A percentile compares a stretch with the other conserved stretches of the same genome.
These are phyloP conservation scores for Drosophila imparisetae DNA, from an alignment of 2,888 invertebrate genomes.

Conservation along the genomic window DNA sequence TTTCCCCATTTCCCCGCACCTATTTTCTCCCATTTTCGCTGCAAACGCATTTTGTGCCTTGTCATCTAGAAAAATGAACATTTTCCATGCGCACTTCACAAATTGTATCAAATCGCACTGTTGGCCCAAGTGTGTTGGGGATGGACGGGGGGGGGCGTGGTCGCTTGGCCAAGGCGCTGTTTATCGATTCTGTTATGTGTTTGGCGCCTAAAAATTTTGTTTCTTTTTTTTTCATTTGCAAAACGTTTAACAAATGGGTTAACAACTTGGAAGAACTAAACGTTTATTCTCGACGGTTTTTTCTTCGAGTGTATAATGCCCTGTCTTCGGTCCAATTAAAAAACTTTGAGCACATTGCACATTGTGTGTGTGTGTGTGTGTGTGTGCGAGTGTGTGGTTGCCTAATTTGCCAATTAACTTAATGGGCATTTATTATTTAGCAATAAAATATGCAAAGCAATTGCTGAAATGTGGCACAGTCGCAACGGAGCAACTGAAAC, in stretches of 20 bases:
- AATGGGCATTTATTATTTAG: slow-evolving; percentile 82
- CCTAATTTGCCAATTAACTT: slow-evolving; percentile 82
- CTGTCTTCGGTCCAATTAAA: slow-evolving; percentile 64
- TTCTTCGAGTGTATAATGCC: slow-evolving; percentile 27
- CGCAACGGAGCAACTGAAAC: slow-evolving; percentile 31
- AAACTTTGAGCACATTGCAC: slow-evolving; percentile 44
- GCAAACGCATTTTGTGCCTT: slow-evolving; percentile 76
- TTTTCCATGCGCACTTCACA: slow-evolving; percentile 40
- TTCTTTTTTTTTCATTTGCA: slow-evolving; percentile 18
- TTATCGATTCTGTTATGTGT: slow-evolving; percentile 55
- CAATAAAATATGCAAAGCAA: slow-evolving; percentile 81
- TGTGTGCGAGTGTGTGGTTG: slow-evolving; percentile 48
- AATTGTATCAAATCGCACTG: slow-evolving; percentile 27
- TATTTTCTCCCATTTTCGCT: slow-evolving; percentile 21
- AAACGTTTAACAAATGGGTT: slow-evolving; percentile 61
- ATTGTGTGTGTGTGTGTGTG: slow-evolving; percentile 37
- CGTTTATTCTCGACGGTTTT: neutral
- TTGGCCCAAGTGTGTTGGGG: neutral
- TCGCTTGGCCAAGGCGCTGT: slow-evolving; percentile 31
- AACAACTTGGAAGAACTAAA: slow-evolving; percentile 41
- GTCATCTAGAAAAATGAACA: slow-evolving; percentile 71
- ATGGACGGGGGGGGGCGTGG: neutral
- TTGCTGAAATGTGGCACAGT: slow-evolving; percentile 76
- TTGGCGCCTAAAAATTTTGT: slow-evolving; percentile 34
- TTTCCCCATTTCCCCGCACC: slow-evolving; percentile 9